Base-by-base conservation (phyloP, 2,888 invertebrate species). In the Crematogaster levior region DNA sequence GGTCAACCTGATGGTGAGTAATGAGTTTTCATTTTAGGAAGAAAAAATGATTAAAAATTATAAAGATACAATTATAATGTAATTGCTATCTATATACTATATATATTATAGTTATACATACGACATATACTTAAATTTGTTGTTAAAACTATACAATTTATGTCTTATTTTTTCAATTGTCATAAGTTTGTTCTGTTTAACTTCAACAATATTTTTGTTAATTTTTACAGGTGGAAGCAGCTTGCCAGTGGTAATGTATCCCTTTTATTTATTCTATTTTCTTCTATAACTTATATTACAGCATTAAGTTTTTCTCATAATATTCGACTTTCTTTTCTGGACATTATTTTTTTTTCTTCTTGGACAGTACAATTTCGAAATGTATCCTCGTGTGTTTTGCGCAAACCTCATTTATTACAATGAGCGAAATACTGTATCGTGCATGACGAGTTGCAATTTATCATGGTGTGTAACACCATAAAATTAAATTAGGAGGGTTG, bases 221-320 rank as follows among this genome's bases (percentile, higher is more conserved):
- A 83, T 84, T 9, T 73, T 93, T 92, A 43, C 90, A 94, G 93
- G 93, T 84, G 94, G 93, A 91, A 93, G 92, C 94, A 93, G 92
- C 91, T 88, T 94, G 91, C 94, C 94, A 92, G 94, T 94, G 94
- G 94, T 94, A 94, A 94, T 81, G 94, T 94, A 94, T 93, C 91
- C 81, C 73, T 91, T 91, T 92, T 72, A 60, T 75, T 88, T 83
- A 85, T n/a, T n/a, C 83, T 68, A 84, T 80, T 82, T 87, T 74
- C 34, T 84, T 86, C n/a, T 70, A 68, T 77, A 75, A 82, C 70
- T 37, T 79, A 65, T 56, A 73, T 58, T 58, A 61, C 48, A 80
- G 60, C 43, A 58, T 58, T 84, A 84, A 73, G 73, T 70, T 82
- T 73, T 79, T 80, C 43, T 83, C n/a, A 12, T 68, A 82, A 70